Conservation (phyloP, 2,888 invertebrate species). For the Melanargia galathea region DNA sequence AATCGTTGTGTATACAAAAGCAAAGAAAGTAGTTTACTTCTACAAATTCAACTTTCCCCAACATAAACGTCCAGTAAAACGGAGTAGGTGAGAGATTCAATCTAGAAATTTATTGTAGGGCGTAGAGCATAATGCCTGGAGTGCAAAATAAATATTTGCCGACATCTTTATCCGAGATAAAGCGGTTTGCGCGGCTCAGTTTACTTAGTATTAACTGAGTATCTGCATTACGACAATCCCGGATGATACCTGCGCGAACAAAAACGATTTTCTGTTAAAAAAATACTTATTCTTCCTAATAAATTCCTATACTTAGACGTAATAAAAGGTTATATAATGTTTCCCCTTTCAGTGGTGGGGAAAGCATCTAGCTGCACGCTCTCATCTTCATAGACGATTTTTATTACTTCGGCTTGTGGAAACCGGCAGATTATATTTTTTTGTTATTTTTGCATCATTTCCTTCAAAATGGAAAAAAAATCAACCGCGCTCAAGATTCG, state of each 20-base stretch:
- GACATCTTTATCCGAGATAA: slow-evolving; percentile 34
- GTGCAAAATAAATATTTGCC: slow-evolving; percentile 37
- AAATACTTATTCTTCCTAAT: too few species aligned
- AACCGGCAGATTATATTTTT: too few species aligned
- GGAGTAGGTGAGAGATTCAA: slow-evolving; percentile 30
- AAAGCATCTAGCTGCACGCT: too few species aligned
- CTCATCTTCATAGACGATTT: too few species aligned
- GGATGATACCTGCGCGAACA: slow-evolving; percentile 9
- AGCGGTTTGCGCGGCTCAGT: slow-evolving; percentile 32
- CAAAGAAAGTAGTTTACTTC: background rate
- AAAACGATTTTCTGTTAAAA: too few species aligned
- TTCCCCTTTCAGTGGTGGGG: too few species aligned
- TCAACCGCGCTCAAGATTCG: too few species aligned
- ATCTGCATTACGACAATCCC: slow-evolving; percentile 29
- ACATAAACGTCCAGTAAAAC: slow-evolving; percentile 18
- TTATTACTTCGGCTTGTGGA: too few species aligned
- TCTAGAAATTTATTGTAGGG: slow-evolving; percentile 34
- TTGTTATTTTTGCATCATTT: too few species aligned
- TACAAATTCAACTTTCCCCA: slow-evolving; percentile 6
- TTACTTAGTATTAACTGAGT: slow-evolving; percentile 22
- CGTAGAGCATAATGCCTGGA: slow-evolving; percentile 32
- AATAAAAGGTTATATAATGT: too few species aligned
- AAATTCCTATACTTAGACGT: too few species aligned
- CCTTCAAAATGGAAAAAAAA: too few species aligned
- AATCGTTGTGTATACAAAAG: background rate